A percentile compares a stretch with the other conserved stretches of the same genome.
Evolutionary conservation across 2,797 vertebrate species (phyloP).

Genomic region (Aeoliscus strigatus): DNA sequence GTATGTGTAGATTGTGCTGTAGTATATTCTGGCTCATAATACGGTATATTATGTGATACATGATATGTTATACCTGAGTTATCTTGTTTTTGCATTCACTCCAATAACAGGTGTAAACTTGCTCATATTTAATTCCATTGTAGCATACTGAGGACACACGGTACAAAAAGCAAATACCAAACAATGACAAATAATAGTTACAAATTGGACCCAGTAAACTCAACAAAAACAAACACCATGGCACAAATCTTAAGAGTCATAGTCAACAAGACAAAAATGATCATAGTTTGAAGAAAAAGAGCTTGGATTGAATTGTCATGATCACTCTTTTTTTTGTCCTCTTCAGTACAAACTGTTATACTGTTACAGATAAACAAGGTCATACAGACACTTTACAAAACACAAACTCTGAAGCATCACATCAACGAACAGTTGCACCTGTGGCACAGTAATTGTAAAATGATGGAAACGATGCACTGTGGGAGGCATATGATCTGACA

Average conservation of each 20-base stretch:
- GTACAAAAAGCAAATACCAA: constrained; percentile 65
- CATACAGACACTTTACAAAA: constrained; percentile 40
- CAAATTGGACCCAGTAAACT: constrained; percentile 63
- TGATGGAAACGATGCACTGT: constrained; percentile 12
- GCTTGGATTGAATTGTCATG: constrained; percentile 18
- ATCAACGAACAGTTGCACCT: constrained; percentile 31
- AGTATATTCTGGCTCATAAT: no score
- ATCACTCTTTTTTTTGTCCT: constrained; percentile 20
- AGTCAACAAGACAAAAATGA: constrained; percentile 23
- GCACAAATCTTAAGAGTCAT: constrained; percentile 23
- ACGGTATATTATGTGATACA: no score
- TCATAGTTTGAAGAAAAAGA: constrained; percentile 21
- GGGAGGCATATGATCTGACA: constrained; percentile 10
- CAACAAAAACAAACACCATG: constrained; percentile 32
- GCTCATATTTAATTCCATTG: constrained; percentile 69
- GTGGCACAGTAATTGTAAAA: no score
- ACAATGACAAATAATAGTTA: constrained; percentile 51
- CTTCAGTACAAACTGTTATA: constrained; percentile 51
- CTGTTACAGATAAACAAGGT: constrained; percentile 28
- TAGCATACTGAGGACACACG: constrained; percentile 64
- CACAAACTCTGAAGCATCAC: constrained; percentile 35
- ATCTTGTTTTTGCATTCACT: constrained; percentile 2
- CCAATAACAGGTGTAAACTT: constrained; percentile 25
- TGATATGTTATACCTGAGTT: no score
- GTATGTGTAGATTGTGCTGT: no score